phyloP scores from a whole-genome alignment of 2,797 vertebrate genomes.

The Dicrostonyx torquatus region DNA sequence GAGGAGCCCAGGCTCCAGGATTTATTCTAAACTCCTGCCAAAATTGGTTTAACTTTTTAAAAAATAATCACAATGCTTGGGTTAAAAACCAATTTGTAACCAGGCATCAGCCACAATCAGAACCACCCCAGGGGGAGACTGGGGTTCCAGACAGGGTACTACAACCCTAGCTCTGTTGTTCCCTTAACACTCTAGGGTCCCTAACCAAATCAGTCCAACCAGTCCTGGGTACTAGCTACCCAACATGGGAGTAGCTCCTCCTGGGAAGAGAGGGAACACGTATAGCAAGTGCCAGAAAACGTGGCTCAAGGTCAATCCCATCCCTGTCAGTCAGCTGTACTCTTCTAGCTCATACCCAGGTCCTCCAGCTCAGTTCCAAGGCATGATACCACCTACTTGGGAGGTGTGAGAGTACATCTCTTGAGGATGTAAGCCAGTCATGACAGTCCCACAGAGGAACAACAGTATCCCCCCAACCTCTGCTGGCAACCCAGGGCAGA shows the following conservation, averaged over 20 bases:
- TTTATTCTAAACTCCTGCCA: constrained; percentile 78
- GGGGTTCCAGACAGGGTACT: constrained; percentile 57
- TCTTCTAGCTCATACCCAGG: constrained; percentile 39
- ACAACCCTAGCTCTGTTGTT: constrained; percentile 59
- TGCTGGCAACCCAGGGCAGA: constrained; percentile 30
- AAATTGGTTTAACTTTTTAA: constrained; percentile 73
- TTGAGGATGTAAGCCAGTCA: constrained; percentile 59
- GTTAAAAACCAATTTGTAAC: constrained; percentile 80
- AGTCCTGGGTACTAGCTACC: constrained; percentile 77
- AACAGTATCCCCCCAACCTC: background rate
- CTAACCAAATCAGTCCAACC: constrained; percentile 73
- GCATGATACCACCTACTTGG: background rate
- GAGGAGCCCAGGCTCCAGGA: constrained; percentile 65
- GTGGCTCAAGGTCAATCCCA: constrained; percentile 56
- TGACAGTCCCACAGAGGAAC: constrained; percentile 29
- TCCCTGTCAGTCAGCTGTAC: constrained; percentile 58
- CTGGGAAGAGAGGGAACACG: constrained; percentile 39
- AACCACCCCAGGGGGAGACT: constrained; percentile 36
- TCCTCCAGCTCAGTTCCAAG: constrained; percentile 61
- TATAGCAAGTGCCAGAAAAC: constrained; percentile 53
- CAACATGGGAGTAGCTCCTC: constrained; percentile 68
- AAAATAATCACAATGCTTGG: constrained; percentile 80
- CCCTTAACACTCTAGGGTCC: constrained; percentile 72
- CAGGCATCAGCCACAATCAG: constrained; percentile 65
- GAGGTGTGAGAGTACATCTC: constrained; percentile 59